These are phyloP conservation scores for Copidosoma floridanum DNA, from an alignment of 1,140 invertebrate species.

Conservation along the genomic window DNA sequence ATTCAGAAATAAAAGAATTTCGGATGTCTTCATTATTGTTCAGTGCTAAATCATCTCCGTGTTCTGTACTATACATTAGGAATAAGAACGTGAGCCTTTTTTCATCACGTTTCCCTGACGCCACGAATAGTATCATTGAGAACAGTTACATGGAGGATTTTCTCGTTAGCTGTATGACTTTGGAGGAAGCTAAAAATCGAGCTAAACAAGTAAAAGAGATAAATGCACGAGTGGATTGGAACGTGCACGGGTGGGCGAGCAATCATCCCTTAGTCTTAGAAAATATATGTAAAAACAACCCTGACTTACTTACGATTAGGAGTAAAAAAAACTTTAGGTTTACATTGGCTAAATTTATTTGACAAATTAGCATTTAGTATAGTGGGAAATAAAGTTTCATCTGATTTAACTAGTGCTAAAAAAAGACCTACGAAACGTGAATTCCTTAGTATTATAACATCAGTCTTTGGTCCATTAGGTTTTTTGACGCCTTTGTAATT, in stretches of 20 bases:
- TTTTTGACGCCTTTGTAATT: not conserved
- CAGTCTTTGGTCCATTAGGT: conserved; percentile 5
- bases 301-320: not conserved
- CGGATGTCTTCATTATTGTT: not conserved
- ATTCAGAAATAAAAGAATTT: not conserved
- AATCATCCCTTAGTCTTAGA: not conserved
- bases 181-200: not conserved
- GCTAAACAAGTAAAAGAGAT: conserved; percentile 21
- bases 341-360: not conserved
- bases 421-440: not conserved
- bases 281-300: not conserved
- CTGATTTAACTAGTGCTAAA: not conserved
- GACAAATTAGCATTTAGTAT: not conserved
- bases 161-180: not conserved
- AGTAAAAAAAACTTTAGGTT: not conserved
- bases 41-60: not conserved
- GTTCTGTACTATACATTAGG: not conserved
- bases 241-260: conserved; percentile 13
- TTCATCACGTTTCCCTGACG: not conserved
- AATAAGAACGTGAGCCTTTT: not conserved
- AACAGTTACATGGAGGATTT: not conserved
- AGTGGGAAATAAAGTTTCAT: not conserved
- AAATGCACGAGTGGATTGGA: conserved; percentile 17
- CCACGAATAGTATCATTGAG: not conserved
- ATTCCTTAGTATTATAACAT: not conserved